A percentile compares a stretch with the other conserved stretches of the same genome.
phyloP scores from a whole-genome alignment of 2,797 vertebrate genomes.

The Hozukius guyotensis region DNA sequence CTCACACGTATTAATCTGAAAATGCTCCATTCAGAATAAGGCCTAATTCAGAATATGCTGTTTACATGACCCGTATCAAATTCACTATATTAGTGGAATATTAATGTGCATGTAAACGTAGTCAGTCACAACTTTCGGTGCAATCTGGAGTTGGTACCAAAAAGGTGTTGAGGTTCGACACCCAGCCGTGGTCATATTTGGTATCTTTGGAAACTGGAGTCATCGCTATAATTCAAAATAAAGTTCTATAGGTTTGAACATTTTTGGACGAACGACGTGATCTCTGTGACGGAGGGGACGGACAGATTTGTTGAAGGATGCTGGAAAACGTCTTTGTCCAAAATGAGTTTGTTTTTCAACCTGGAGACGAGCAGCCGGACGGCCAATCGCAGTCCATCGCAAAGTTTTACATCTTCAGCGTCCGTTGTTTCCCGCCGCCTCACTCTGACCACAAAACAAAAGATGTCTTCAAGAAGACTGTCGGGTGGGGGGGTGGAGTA shows the following conservation, averaged over 20 bases:
- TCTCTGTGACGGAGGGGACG: not conserved
- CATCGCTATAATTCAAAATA: not conserved
- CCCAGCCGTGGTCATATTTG: rapidly evolving
- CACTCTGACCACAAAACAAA: not conserved
- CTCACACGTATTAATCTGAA: too few relatives aligned
- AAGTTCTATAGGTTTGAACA: not conserved
- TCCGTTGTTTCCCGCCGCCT: not conserved
- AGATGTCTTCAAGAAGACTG: not conserved
- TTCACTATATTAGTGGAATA: too few relatives aligned
- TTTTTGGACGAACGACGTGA: not conserved
- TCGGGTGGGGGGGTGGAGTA: too few relatives aligned
- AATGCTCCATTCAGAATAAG: too few relatives aligned
- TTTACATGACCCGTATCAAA: too few relatives aligned
- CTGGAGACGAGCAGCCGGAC: not conserved
- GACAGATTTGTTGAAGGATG: not conserved
- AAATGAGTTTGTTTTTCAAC: not conserved
- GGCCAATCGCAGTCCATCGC: not conserved
- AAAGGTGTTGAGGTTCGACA: not conserved
- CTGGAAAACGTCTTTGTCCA: not conserved
- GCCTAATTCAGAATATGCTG: too few relatives aligned
- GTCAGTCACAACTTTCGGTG: too few relatives aligned
- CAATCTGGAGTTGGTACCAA: not conserved
- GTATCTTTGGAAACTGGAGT: not conserved
- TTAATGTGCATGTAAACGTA: too few relatives aligned
- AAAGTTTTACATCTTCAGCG: not conserved